Conservation (phyloP, 64 coral and sea anemone species). For the Montipora cactus region DNA sequence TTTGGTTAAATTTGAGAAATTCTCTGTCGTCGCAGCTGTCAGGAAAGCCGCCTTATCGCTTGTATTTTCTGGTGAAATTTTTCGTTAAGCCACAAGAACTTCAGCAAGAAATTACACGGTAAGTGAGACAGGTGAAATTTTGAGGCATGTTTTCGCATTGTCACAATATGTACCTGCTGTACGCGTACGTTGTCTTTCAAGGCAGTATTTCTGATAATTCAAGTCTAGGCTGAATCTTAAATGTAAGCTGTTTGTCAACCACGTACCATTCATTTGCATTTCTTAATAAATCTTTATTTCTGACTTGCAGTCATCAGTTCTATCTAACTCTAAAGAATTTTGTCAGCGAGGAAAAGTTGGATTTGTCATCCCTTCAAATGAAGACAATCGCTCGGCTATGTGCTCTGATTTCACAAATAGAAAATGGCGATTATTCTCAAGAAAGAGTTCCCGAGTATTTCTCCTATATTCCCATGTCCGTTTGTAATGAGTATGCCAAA, state of each 20-base stretch:
- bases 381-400: constrained; percentile 90
- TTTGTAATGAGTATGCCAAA: constrained; percentile 80
- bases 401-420: constrained; percentile 90
- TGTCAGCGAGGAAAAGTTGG: constrained; percentile 82
- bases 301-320: constrained; percentile 90
- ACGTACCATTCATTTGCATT: neutral
- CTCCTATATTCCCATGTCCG: constrained; percentile 79
- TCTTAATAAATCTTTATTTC: constrained; percentile 5
- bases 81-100: constrained; percentile 99
- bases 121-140: constrained; percentile 36
- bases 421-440: constrained; percentile 84
- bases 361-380: constrained; percentile 83
- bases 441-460: constrained; percentile 88
- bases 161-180: constrained; percentile 2
- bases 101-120: constrained; percentile 99
- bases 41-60: constrained; percentile 88
- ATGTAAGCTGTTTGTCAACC: neutral
- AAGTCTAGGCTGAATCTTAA: neutral
- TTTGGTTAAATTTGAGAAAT: constrained; percentile 99
- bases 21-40: constrained; percentile 86
- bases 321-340: constrained; percentile 95
- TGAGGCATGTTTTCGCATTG: constrained; percentile 14
- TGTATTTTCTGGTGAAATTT: constrained; percentile 97
- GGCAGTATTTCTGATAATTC: neutral
- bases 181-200: no score